Percentiles rank a stretch among this genome's conserved stretches.
phyloP scores from a whole-genome alignment of 2,113 vertebrate genomes.

The Quiscalus mexicanus region DNA sequence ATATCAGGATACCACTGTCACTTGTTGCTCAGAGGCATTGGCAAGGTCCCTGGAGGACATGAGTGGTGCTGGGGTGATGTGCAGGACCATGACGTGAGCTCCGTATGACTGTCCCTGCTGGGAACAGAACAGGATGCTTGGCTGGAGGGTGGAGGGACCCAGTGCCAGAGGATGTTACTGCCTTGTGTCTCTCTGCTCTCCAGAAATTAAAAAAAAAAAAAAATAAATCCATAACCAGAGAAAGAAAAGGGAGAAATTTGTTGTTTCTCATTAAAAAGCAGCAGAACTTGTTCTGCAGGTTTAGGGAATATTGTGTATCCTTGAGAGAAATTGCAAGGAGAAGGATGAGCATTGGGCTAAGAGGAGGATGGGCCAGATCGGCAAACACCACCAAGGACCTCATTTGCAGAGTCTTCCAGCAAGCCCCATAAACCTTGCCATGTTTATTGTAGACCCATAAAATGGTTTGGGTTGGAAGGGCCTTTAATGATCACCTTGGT shows the following conservation, averaged over 20 bases:
- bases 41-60: constrained; percentile 2
- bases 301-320: neutral
- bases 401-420: neutral
- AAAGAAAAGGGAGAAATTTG: neutral
- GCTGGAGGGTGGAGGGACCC: neutral
- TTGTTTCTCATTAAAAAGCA: neutral
- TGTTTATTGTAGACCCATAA: neutral
- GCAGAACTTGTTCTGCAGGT: neutral
- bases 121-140: neutral
- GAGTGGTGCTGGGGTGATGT: neutral
- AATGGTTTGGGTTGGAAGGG: neutral
- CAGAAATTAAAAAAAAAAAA: neutral
- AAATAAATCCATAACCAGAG: rapidly evolving
- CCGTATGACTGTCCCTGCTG: neutral
- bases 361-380: neutral
- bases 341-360: neutral
- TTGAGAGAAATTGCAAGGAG: neutral
- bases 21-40: neutral
- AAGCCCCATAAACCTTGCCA: neutral
- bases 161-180: neutral
- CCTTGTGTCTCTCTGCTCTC: neutral
- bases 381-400: neutral
- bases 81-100: neutral
- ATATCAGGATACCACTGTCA: neutral
- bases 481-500: neutral